Evolutionary conservation across 2,888 invertebrate species (phyloP), one percentile per base, ranked within the genome.

Genomic region (Steinernema hermaphroditum): DNA sequence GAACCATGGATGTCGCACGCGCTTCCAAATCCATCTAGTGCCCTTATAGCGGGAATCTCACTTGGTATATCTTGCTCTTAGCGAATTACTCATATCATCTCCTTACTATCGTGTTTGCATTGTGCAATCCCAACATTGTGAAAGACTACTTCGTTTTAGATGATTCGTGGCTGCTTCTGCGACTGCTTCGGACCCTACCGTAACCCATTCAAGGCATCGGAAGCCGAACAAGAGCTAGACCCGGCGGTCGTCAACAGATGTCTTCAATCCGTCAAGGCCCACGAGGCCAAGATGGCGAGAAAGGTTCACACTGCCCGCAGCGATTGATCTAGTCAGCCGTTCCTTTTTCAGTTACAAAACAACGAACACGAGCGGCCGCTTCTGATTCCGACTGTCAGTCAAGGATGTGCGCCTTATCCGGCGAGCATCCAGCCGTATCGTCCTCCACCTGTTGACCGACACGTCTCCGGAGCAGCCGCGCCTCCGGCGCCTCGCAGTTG

Each of bases 131-230:
- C 37, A 8, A 8, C 12, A 37, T 4, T 37, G 4, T 37, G 4
- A 4, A 37, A 6, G 46, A 9, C 16, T 16, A 46, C 16, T 6
- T 9, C 22, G 46, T 73, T 76, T 50, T 68, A 79, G 79, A 73
- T 79, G 75, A 74, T 79, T 62, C 73, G 78, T 14, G 78, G 78
- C 29, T 79, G 79, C 44, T 81, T 79, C 57, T 79, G 79, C 72
- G 79, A 79, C 62, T 80, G 80, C 44, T 81, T 79, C 46, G 79
- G 79, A 22, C 76, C 81, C 14, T 75, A 73, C 71, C 77, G 77
- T 19, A 75, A 76, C 50, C 78, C 75, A 16, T 79, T 79, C 50
- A 68, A 68, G 37, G 34, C 68, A 9, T 32, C 44, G 12, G 69
- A 69, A 24, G 49, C 32, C 32, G 69, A 68, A 32, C 49, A 37